These are phyloP conservation scores for Cactoblastis cactorum DNA, from an alignment of 2,888 invertebrate species.

Conservation along the genomic window DNA sequence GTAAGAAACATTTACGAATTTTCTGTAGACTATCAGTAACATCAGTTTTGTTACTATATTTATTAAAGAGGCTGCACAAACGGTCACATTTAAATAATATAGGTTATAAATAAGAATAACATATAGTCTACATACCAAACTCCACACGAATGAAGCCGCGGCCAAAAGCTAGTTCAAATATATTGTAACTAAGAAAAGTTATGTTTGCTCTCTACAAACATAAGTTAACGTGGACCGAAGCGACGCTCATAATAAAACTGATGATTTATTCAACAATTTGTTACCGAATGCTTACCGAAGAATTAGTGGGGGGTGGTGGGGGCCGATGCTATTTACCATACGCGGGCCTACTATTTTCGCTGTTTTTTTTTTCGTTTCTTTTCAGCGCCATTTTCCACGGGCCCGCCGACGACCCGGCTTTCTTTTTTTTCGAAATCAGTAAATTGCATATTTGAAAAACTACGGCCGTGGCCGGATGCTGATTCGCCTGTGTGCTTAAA, in stretches of 20 bases:
- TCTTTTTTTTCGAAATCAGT: constrained; percentile 71
- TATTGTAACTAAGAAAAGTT: too few relatives aligned
- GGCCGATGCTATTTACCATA: constrained; percentile 64
- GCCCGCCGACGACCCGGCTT: constrained; percentile 52
- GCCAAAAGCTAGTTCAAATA: too few relatives aligned
- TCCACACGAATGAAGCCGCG: too few relatives aligned
- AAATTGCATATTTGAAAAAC: constrained; percentile 79
- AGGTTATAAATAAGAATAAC: too few relatives aligned
- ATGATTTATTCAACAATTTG: constrained; percentile 26
- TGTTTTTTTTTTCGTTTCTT: constrained; percentile 52
- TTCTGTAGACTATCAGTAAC: too few relatives aligned
- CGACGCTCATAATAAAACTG: not conserved
- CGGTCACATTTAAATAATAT: too few relatives aligned
- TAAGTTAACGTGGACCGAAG: not conserved
- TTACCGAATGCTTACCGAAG: constrained; percentile 27
- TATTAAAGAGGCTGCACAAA: too few relatives aligned
- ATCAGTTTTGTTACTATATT: too few relatives aligned
- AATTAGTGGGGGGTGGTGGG: constrained; percentile 44
- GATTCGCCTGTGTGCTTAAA: constrained; percentile 12
- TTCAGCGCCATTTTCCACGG: constrained; percentile 66
- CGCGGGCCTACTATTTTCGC: constrained; percentile 60
- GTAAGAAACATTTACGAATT: too few relatives aligned
- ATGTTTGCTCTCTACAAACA: too few relatives aligned
- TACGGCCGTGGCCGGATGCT: constrained; percentile 41
- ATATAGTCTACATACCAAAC: too few relatives aligned